Conservation (phyloP, 2,888 invertebrate genomes). For the Drosophila macrospina region DNA sequence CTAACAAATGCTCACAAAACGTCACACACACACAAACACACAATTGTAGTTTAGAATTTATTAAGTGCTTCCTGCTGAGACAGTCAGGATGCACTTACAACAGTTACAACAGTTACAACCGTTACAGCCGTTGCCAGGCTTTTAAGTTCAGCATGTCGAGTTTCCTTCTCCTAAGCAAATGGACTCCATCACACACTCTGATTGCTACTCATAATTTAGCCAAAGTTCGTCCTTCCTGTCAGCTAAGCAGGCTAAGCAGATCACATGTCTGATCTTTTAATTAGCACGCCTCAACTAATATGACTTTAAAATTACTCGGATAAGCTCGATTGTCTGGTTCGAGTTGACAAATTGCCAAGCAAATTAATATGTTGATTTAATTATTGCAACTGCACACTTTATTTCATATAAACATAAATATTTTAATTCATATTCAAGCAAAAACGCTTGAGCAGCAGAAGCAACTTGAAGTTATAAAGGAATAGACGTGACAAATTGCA, state of each 20-base stretch:
- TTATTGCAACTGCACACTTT: no score
- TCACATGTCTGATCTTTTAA: slow-evolving; percentile 55
- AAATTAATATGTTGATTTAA: no score
- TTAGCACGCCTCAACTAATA: slow-evolving; percentile 38
- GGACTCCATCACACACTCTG: slow-evolving; percentile 6
- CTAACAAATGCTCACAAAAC: slow-evolving; percentile 33
- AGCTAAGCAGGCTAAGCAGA: background rate
- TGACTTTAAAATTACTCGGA: no score
- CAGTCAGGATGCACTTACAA: slow-evolving; percentile 60
- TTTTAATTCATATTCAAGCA: no score
- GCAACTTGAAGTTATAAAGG: no score
- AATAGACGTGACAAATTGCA: no score
- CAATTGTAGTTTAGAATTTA: slow-evolving; percentile 74
- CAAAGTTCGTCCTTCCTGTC: slow-evolving; percentile 56
- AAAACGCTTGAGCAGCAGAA: no score
- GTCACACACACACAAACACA: slow-evolving; percentile 40
- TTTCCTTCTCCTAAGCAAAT: no score
- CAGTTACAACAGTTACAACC: slow-evolving; percentile 35
- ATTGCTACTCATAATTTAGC: slow-evolving; percentile 37
- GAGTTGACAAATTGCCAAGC: no score
- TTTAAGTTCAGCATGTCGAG: slow-evolving; percentile 34
- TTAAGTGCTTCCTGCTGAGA: slow-evolving; percentile 75
- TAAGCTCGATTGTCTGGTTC: no score
- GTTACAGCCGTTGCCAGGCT: slow-evolving; percentile 41
- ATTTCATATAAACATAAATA: no score